These are phyloP conservation scores for Gasteruption jaculator DNA, from an alignment of 2,888 invertebrate genomes.

Conservation along the genomic window DNA sequence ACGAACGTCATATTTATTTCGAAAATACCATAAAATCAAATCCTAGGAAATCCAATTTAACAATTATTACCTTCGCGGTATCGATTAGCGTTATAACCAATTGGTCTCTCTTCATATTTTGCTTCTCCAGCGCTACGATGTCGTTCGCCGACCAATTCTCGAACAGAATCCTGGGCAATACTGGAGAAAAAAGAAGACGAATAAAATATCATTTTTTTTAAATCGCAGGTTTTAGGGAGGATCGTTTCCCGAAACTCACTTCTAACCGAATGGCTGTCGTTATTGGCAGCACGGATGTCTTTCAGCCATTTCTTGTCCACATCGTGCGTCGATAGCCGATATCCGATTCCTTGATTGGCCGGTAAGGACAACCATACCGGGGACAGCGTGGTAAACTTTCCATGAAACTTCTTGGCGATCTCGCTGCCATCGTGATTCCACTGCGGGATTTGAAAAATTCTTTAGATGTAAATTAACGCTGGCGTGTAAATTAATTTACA, in stretches of 20 bases:
- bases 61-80: conserved; percentile 60
- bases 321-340: conserved; percentile 72
- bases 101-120: conserved; percentile 63
- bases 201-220: neutral
- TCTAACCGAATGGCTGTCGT: conserved; percentile 56
- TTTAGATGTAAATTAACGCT: conserved; percentile 15
- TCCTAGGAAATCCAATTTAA: conserved; percentile 5
- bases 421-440: conserved; percentile 96
- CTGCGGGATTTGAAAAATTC: too few relatives aligned
- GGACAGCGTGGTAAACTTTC: conserved; percentile 85
- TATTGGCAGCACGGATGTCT: conserved; percentile 62
- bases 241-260: too few relatives aligned
- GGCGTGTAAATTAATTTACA: conserved; percentile 2
- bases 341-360: conserved; percentile 60
- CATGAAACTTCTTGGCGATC: conserved; percentile 82
- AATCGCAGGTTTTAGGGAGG: too few relatives aligned
- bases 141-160: conserved; percentile 81
- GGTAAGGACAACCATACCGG: conserved; percentile 93
- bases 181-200: conserved; percentile 53
- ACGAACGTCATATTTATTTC: conserved; percentile 63
- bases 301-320: conserved; percentile 80
- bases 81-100: conserved; percentile 67
- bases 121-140: conserved; percentile 67
- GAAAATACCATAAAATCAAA: conserved; percentile 58
- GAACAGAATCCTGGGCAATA: conserved; percentile 85